A percentile compares a stretch with the other conserved stretches of the same genome.
These are phyloP conservation scores for Trichonephila clavata DNA, from an alignment of 1,140 invertebrate genomes.

Conservation along the genomic window DNA sequence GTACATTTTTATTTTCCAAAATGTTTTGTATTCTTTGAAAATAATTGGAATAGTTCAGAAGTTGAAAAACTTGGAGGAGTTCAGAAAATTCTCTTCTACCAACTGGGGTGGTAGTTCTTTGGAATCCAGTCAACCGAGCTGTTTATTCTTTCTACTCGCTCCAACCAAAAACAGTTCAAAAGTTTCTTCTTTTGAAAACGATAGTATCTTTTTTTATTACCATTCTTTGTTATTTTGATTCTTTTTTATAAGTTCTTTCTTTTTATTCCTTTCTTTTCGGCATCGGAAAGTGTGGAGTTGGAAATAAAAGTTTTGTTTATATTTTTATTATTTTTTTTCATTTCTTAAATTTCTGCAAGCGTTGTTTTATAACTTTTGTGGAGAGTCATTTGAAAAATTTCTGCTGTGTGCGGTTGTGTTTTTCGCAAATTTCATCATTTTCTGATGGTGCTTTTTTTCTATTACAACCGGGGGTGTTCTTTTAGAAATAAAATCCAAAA, in stretches of 20 bases:
- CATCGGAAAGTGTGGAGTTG: background rate
- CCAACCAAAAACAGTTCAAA: background rate
- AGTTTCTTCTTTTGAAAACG: slow-evolving; percentile 45
- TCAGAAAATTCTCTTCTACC: background rate
- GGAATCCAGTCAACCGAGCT: background rate
- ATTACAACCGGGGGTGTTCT: background rate
- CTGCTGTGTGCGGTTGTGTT: background rate
- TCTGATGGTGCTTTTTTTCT: background rate
- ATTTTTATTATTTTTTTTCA: background rate
- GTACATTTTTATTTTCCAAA: no score
- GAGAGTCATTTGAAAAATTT: background rate
- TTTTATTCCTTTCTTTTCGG: background rate
- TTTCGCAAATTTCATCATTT: background rate
- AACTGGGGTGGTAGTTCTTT: background rate
- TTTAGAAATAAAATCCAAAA: background rate
- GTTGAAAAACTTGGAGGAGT: background rate
- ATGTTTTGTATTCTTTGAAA: background rate
- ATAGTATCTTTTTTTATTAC: slow-evolving; percentile 36
- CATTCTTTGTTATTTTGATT: background rate
- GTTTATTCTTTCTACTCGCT: slow-evolving; percentile 20
- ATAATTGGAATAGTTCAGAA: slow-evolving; percentile 41
- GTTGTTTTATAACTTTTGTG: slow-evolving; percentile 11
- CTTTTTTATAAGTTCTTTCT: background rate
- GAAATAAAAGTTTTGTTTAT: background rate
- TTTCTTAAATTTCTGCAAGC: background rate